Evolutionary conservation across 2,888 invertebrate species (phyloP).

Genomic region (Diloba caeruleocephala): DNA sequence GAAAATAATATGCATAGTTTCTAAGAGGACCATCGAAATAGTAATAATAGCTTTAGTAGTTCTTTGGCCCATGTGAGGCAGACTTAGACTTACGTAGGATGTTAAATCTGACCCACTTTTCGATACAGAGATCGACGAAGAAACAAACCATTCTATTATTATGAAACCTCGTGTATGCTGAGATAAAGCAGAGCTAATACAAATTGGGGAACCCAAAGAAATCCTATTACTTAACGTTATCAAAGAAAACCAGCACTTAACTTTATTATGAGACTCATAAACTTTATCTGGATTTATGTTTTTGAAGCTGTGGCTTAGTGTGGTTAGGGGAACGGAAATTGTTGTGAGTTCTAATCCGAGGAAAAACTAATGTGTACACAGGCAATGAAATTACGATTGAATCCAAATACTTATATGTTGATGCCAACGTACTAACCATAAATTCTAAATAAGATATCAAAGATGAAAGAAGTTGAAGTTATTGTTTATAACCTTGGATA

Average conservation of each 20-base stretch:
- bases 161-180: slow-evolving; percentile 43
- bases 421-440: no score
- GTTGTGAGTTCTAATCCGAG: slow-evolving; percentile 29
- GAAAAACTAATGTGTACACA: slow-evolving; percentile 8
- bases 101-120: slow-evolving; percentile 44
- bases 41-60: slow-evolving; percentile 34
- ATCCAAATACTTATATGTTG: no score
- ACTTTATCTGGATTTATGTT: slow-evolving; percentile 77
- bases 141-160: slow-evolving; percentile 47
- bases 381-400: slow-evolving; percentile 1
- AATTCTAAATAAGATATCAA: no score
- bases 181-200: slow-evolving; percentile 58
- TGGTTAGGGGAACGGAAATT: slow-evolving; percentile 34
- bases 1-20: slow-evolving; percentile 23
- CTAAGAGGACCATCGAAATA: slow-evolving; percentile 40
- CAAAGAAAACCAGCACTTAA: slow-evolving; percentile 67
- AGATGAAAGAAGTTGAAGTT: no score
- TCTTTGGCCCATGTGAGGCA: slow-evolving; percentile 7
- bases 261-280: slow-evolving; percentile 68
- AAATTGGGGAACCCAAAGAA: slow-evolving; percentile 58
- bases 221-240: slow-evolving; percentile 68
- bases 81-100: slow-evolving; percentile 30
- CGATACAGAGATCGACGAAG: slow-evolving; percentile 29
- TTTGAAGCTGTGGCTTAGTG: slow-evolving; percentile 62
- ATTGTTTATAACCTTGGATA: no score